Base-by-base conservation (phyloP, 2,888 invertebrate genomes). In the Pachydiplax longipennis region DNA sequence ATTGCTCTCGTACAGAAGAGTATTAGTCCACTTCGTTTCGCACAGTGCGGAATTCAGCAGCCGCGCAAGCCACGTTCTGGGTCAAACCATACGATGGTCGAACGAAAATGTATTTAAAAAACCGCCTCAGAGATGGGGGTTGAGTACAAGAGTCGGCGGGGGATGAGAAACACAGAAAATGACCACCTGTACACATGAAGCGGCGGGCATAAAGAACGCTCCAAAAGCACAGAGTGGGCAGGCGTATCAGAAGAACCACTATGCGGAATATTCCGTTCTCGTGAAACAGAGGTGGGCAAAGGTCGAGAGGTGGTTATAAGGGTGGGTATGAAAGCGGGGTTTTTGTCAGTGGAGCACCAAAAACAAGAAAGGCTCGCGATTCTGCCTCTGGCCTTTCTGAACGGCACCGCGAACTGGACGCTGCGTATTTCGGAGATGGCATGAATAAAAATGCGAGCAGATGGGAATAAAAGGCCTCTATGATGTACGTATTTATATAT, bases 181-280 rank as follows among this genome's bases (percentile, higher is more conserved):
- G 83, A 65, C 87, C 87, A 87, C 61, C 87, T 87, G 87, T 87
- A 65, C 87, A 87, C 61, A 61, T 31, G 87, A 35, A 58, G 83
- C 48, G 58, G 65, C 22, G n/a, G 25, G 12, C 87, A 87, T 87
- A 87, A 87, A 87, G 87, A 87, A 87, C 87, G 48, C 12, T 31
- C 25, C 25, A 53, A 58, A 18, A 53, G 22, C 25, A 37, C 37
- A 25, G 40, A 44, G 40, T 40, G 10, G 82, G 82, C 65, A 65
- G 25, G 65, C 65, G 65, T 65, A 65, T 65, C 73, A 73, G 73
- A 31, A 73, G 73, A 73, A 25, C 25, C 73, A 25, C 12, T 25
- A 31, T 31, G 31, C 15, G 31, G 25, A 53, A 73, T 73, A 31
- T 73, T 73, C 25, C 13, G 65, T n/a, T 65, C 31, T 73, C 13